Conservation (phyloP, 35 echinoderm and acorn worm species). For the Holothuria glaberrima region DNA sequence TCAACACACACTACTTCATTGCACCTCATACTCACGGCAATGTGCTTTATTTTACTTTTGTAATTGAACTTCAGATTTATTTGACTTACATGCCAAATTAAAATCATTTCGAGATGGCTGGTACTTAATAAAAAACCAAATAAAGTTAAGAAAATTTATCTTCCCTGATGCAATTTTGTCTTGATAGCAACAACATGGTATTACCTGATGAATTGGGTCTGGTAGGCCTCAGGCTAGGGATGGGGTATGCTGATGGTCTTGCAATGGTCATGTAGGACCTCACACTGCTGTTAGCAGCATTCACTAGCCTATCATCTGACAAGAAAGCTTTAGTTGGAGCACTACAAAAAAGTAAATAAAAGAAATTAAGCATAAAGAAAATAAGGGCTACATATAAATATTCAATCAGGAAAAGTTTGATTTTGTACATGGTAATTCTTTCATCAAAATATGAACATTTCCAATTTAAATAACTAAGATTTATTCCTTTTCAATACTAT, state of each 20-base stretch:
- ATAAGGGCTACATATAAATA: background rate
- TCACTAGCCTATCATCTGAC: constrained; percentile 83
- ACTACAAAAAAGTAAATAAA: constrained; percentile 58
- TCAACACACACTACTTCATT: no score
- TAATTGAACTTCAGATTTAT: no score
- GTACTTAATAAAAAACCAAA: no score
- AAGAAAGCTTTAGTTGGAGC: constrained; percentile 75
- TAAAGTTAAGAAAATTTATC: no score
- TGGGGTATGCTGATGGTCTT: constrained; percentile 76
- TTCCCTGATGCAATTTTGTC: no score
- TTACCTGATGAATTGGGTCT: constrained; percentile 94
- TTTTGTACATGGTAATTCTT: no score
- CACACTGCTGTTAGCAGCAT: constrained; percentile 89
- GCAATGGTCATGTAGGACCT: constrained; percentile 93
- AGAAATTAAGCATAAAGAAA: background rate
- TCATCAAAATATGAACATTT: no score
- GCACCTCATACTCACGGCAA: no score
- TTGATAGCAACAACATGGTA: background rate
- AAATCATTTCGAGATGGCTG: no score
- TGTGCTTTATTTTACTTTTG: no score
- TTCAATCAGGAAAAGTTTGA: background rate
- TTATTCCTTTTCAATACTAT: background rate
- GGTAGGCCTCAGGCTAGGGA: constrained; percentile 52
- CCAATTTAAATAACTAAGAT: no score
- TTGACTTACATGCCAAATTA: no score